Base-by-base conservation (phyloP, 1,140 invertebrate genomes). In the Apis laboriosa region DNA sequence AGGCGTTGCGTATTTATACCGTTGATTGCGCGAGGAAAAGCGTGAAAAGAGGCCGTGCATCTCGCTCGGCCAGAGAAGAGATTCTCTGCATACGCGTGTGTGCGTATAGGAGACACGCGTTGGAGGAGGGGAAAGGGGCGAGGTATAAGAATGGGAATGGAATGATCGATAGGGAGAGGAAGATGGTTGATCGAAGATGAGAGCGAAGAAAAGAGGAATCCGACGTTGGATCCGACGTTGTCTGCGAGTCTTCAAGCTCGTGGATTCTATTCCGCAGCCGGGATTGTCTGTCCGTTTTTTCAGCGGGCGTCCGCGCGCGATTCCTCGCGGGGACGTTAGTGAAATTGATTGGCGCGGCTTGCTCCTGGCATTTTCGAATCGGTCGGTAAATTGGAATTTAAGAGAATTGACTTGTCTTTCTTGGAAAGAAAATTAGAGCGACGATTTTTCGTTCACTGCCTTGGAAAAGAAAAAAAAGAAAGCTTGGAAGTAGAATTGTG, bases 261-360 rank as follows among this genome's bases (percentile, higher is more conserved):
- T 9, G 21, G 49, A 43, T 43, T 63, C 58, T 53, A 63, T 64
- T 76, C 60, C 21, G 43, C 49, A 43, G 15, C 24, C 24, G n/a
- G 74, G n/a, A 76, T 76, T 76, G 60, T 76, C 60, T 76, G 60
- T 63, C 60, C 43, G 74, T 53, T 76, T 63, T 34, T 77, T 77
- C 49, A 66, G 19, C 24, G 13, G 13, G 34, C 49, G 13, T 43
- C 34, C 13, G 49, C 24, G 28, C 51, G 24, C 51, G 28, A 61
- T 43, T 63, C 34, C 72, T 75, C 58, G 56, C 72, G 21, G 34
- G 28, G 75, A 55, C 43, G 19, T 43, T 43, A 13, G 19, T 1
- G 51, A 66, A 77, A 77, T 66, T 77, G 75, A 77, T 66, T 9
- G 51, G n/a, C n/a, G 12, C 8, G 43, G 56, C 21, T 49, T 49